Evolutionary conservation across 2,797 vertebrate genomes (phyloP), one percentile per base, ranked within the genome.

Genomic region (Mormyrops attenuatus): DNA sequence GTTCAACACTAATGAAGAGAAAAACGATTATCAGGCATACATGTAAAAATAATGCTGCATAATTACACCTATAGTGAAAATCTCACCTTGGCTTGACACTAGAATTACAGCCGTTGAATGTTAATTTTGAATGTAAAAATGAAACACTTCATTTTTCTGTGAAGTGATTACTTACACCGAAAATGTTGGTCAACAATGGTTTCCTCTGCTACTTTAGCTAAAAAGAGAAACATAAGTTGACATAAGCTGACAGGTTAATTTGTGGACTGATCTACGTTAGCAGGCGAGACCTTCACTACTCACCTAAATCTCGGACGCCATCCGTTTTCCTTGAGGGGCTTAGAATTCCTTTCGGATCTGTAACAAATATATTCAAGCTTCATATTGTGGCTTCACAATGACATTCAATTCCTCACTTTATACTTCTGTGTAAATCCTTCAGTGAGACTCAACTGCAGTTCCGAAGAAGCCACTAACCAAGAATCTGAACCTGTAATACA

Each of bases 1-100:
- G 88, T 90, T 92, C 88, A 91, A 53, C 89, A 92, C 92, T 92
- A 86, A n/a, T 82, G 63, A 87, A 60, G 13, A 50, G 52, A 50
- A 85, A 34, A 87, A 52, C 44, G 1, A 49, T 60, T 50, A 85
- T 63, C 52, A 53, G 50, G 34, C 13, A 8, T 20, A 60, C 5
- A 3, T 38, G n/a, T 55, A 11, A 38, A 50, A 50, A 30, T n/a
- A 50, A 49, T 85, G 47, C 41, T 63, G 34, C n/a, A 49, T 30
- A 49, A 22, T n/a, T 60, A 63, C 87, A 66, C 7, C n/a, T 34
- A 50, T 50, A 5, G 41, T 66, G 22, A 77, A 87, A 89, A 89
- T 41, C 13, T 88, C 41, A 88, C 90, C 73, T 89, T 90, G 88
- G 49, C 47, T 73, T 38, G 88, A 88, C 85, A 89, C 86, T 89